Conservation (phyloP, 1,140 invertebrate species). For the Drosophila ohnishii region DNA sequence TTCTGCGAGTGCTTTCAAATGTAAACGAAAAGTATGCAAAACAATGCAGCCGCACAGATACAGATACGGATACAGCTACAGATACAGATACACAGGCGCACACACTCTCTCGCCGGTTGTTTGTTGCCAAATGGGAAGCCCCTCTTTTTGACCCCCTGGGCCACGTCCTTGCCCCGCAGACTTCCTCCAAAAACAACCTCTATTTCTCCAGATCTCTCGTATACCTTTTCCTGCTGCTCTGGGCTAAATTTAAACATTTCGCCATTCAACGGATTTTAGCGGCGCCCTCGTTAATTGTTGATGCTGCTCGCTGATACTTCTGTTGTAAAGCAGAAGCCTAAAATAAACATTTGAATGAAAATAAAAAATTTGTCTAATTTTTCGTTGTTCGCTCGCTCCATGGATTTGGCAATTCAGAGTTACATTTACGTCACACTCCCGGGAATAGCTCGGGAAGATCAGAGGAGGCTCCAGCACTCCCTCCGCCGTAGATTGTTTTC, state of each 20-base stretch:
- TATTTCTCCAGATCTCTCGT: conserved; percentile 40
- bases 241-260: conserved; percentile 72
- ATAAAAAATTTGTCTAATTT: conserved; percentile 43
- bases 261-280: conserved; percentile 62
- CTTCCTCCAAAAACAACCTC: conserved; percentile 35
- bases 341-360: conserved; percentile 54
- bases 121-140: conserved; percentile 37
- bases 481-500: conserved; percentile 11
- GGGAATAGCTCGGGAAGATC: conserved; percentile 6
- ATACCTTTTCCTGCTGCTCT: conserved; percentile 24
- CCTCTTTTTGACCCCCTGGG: conserved; percentile 15
- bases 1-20: conserved; percentile 78
- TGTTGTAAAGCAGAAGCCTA: conserved; percentile 47
- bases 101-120: conserved; percentile 14
- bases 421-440: conserved; percentile 25
- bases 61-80: not conserved
- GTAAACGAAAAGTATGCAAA: conserved; percentile 75
- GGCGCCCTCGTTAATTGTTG: conserved; percentile 57
- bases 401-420: conserved; percentile 32
- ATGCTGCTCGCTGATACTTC: conserved; percentile 29
- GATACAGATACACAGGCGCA: conserved; percentile 12
- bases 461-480: not conserved
- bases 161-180: conserved; percentile 10
- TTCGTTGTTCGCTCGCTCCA: conserved; percentile 1
- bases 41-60: conserved; percentile 59